These are phyloP conservation scores for Auanema sp. DNA, from an alignment of 2,888 invertebrate species.

Conservation along the genomic window DNA sequence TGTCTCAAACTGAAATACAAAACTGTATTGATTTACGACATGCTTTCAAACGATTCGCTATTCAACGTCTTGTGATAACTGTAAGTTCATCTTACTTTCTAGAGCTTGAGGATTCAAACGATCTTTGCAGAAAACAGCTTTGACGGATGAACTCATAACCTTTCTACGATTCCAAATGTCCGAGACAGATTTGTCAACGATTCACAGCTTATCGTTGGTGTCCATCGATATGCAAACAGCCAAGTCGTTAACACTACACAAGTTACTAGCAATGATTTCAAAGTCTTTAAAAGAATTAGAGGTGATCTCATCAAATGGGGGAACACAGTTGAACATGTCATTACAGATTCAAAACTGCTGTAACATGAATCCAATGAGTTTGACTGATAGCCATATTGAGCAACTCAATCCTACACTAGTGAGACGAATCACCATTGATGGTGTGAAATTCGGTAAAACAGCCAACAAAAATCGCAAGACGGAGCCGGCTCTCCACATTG, in stretches of 20 bases:
- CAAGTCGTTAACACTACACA: slow-evolving; percentile 36
- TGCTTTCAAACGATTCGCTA: slow-evolving; percentile 29
- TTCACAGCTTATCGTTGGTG: slow-evolving; percentile 27
- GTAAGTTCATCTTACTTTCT: slow-evolving; percentile 11
- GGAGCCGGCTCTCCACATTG: slow-evolving; percentile 24
- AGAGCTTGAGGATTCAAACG: not conserved
- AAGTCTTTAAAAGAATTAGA: slow-evolving; percentile 7
- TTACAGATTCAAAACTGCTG: slow-evolving; percentile 24
- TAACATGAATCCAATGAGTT: slow-evolving; percentile 31
- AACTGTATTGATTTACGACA: slow-evolving; percentile 17
- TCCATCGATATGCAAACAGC: slow-evolving; percentile 33
- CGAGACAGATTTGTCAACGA: slow-evolving; percentile 25
- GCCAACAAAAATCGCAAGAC: slow-evolving; percentile 7
- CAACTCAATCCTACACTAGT: slow-evolving; percentile 29
- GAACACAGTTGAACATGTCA: no score
- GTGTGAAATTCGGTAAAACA: slow-evolving; percentile 23
- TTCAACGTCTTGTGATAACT: slow-evolving; percentile 35
- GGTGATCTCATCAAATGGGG: no score
- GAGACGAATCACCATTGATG: slow-evolving; percentile 34
- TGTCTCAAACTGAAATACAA: slow-evolving; percentile 14
- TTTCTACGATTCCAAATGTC: slow-evolving; percentile 33
- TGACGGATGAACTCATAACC: slow-evolving; percentile 31
- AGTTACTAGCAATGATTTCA: slow-evolving; percentile 24
- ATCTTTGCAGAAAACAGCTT: slow-evolving; percentile 25
- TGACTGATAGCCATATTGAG: slow-evolving; percentile 36